A percentile compares a stretch with the other conserved stretches of the same genome.
phyloP scores from a whole-genome alignment of 2,797 vertebrate species.

The Smutsia temminckii region DNA sequence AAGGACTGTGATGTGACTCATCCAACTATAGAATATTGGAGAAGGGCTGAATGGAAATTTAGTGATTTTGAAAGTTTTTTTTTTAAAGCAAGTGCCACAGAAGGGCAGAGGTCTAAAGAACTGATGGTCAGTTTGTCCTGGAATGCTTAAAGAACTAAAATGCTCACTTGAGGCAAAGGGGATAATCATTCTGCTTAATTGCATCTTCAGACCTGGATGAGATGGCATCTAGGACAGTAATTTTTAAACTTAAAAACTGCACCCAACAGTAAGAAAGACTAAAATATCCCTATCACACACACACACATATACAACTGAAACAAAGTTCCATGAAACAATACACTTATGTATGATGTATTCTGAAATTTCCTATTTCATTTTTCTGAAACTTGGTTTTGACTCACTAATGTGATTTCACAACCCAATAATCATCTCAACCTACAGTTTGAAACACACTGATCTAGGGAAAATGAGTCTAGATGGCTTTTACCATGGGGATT shows the following conservation, averaged over 20 bases:
- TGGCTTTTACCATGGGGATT: neutral
- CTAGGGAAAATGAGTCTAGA: neutral
- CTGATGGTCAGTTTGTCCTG: neutral
- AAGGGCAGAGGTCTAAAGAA: conserved; percentile 5
- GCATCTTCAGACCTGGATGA: neutral
- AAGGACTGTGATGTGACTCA: neutral
- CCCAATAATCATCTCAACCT: neutral
- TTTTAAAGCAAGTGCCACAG: conserved; percentile 17
- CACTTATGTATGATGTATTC: neutral
- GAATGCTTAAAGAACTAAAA: conserved; percentile 32
- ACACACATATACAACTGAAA: neutral
- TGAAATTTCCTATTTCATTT: neutral
- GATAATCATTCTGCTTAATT: conserved; percentile 8
- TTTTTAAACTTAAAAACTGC: neutral
- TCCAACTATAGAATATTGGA: neutral
- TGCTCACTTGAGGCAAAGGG: neutral
- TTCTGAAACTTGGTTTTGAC: neutral
- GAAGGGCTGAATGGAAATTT: neutral
- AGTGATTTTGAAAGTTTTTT: neutral
- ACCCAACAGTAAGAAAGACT: neutral
- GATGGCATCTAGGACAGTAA: neutral
- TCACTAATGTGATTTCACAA: neutral
- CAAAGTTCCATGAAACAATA: neutral
- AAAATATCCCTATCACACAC: neutral
- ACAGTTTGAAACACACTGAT: neutral